Evolutionary conservation across 2,888 invertebrate genomes (phyloP).

Genomic region (Acutogordius australiensis): DNA sequence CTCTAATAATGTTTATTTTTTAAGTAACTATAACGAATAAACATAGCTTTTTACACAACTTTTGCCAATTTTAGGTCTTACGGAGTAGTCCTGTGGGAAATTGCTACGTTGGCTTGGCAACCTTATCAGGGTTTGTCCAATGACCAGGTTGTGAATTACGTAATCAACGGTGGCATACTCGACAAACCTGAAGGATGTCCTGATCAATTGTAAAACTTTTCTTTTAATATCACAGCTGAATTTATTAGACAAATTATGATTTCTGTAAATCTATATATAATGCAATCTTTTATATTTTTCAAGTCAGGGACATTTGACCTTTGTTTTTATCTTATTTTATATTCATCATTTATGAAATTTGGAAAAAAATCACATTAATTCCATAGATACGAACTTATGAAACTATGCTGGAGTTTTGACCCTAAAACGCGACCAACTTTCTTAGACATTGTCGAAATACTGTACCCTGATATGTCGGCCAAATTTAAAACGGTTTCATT

Average conservation of each 20-base stretch:
- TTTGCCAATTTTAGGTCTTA: conserved; percentile 9
- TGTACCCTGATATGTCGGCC: not conserved
- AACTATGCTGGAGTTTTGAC: conserved; percentile 60
- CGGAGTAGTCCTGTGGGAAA: conserved; percentile 59
- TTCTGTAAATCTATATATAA: no score
- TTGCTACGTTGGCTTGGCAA: conserved; percentile 84
- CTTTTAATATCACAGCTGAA: no score
- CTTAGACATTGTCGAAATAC: conserved; percentile 25
- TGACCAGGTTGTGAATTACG: conserved; percentile 48
- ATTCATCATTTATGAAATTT: no score
- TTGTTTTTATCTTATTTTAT: no score
- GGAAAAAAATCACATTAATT: conserved; percentile 1
- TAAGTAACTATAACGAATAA: no score
- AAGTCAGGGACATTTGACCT: no score
- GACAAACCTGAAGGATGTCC: conserved; percentile 81
- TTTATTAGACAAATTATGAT: no score
- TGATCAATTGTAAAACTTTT: conserved; percentile 34
- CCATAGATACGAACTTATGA: conserved; percentile 53
- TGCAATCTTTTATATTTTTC: no score
- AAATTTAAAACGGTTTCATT: conserved; percentile 4
- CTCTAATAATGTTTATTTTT: no score
- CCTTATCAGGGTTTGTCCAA: conserved; percentile 65
- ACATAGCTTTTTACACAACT: no score
- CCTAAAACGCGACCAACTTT: conserved; percentile 51
- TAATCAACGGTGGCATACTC: conserved; percentile 50